These are phyloP conservation scores for Xestia xanthographa DNA, from an alignment of 2,888 invertebrate species.

Conservation along the genomic window DNA sequence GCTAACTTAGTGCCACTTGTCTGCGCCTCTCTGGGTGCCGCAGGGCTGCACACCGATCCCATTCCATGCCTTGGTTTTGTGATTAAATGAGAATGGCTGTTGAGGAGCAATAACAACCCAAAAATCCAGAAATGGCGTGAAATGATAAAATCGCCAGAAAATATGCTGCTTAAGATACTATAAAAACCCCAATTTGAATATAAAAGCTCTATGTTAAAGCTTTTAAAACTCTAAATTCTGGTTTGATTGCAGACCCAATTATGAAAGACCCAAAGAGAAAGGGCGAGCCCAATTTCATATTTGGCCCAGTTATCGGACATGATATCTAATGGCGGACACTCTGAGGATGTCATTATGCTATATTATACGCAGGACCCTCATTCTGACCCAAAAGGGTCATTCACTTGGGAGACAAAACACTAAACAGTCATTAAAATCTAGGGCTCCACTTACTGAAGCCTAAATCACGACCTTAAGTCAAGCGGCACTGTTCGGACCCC, in stretches of 20 bases:
- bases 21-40: conserved; percentile 65
- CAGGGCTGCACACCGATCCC: conserved; percentile 57
- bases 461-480: conserved; percentile 55
- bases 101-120: background rate
- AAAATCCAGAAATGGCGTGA: background rate
- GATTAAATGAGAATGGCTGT: conserved; percentile 1
- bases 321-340: conserved; percentile 53
- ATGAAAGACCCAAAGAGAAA: conserved; percentile 34
- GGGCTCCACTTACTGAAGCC: conserved; percentile 39
- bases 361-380: conserved; percentile 48
- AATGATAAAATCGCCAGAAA: background rate
- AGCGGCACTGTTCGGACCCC: conserved; percentile 56
- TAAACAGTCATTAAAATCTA: conserved; percentile 61
- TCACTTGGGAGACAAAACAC: conserved; percentile 47
- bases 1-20: conserved; percentile 76
- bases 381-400: conserved; percentile 43
- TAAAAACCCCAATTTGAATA: background rate
- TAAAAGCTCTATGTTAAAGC: conserved; percentile 7
- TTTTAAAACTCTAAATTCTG: conserved; percentile 20
- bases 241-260: conserved; percentile 42
- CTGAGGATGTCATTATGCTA: conserved; percentile 44
- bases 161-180: no score
- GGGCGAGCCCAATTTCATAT: conserved; percentile 44
- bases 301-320: conserved; percentile 48
- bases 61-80: background rate